phyloP scores from a whole-genome alignment of 37 sponge, comb jelly and placozoan genomes.

The Mnemiopsis leidyi region DNA sequence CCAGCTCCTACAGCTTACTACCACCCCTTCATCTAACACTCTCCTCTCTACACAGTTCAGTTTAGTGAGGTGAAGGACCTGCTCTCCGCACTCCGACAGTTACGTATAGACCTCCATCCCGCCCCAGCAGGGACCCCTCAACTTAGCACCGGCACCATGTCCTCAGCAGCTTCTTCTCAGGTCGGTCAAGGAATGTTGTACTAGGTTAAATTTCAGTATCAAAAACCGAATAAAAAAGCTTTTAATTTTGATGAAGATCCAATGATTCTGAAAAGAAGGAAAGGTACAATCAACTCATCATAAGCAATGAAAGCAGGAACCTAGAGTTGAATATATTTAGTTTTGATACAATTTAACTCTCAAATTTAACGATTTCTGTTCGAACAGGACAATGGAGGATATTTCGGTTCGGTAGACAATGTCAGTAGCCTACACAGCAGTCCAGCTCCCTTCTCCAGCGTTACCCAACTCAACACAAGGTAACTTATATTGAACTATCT shows the following conservation, averaged over 20 bases:
- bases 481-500: too few relatives aligned
- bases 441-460: background rate
- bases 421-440: background rate
- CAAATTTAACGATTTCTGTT: too few relatives aligned
- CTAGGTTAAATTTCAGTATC: too few relatives aligned
- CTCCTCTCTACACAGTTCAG: conserved; percentile 26
- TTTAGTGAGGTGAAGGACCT: conserved; percentile 55
- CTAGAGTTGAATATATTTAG: too few relatives aligned
- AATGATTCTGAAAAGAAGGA: too few relatives aligned
- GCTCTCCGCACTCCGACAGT: conserved; percentile 11
- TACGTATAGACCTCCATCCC: conserved; percentile 53
- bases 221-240: too few relatives aligned
- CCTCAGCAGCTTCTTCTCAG: conserved; percentile 44
- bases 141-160: conserved; percentile 20
- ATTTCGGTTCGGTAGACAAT: conserved; percentile 42
- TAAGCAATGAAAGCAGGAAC: too few relatives aligned
- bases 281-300: too few relatives aligned
- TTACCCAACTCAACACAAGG: background rate
- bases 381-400: conserved; percentile 7
- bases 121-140: background rate
- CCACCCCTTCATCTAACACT: background rate
- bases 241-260: too few relatives aligned
- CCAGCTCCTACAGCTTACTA: background rate
- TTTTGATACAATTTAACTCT: too few relatives aligned
- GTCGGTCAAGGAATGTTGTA: too few relatives aligned